A percentile compares a stretch with the other conserved stretches of the same genome.
Conservation (phyloP, 2,797 vertebrate genomes). For the Vireo griseus region DNA sequence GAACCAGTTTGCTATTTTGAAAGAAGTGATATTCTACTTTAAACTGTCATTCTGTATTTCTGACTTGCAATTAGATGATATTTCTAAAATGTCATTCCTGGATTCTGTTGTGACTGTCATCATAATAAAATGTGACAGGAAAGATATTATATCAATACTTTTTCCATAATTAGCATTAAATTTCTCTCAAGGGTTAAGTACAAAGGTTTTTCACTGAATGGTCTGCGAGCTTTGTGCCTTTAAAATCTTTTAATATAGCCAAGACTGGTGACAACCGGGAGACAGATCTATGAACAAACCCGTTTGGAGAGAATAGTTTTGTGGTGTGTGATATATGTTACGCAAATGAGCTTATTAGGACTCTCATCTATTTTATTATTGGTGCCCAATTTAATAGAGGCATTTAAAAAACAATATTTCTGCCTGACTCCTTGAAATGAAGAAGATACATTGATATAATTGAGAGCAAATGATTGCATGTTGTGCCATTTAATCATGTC, state of each 20-base stretch:
- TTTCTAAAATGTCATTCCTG: conserved; percentile 75
- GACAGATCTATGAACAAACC: conserved; percentile 78
- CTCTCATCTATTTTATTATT: conserved; percentile 84
- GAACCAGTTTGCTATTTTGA: conserved; percentile 64
- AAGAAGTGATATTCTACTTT: conserved; percentile 72
- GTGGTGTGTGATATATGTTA: conserved; percentile 77
- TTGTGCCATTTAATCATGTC: conserved; percentile 83
- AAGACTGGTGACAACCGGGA: conserved; percentile 77
- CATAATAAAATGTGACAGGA: conserved; percentile 88
- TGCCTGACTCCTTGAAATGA: conserved; percentile 78
- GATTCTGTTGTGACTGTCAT: conserved; percentile 72
- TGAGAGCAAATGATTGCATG: conserved; percentile 84
- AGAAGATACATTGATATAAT: conserved; percentile 85
- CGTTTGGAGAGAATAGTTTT: conserved; percentile 73
- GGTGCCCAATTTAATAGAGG: conserved; percentile 81
- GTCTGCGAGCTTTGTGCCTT: conserved; percentile 73
- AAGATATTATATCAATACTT: conserved; percentile 90
- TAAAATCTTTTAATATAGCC: conserved; percentile 77
- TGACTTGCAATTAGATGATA: conserved; percentile 75
- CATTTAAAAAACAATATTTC: conserved; percentile 87
- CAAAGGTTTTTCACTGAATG: conserved; percentile 71
- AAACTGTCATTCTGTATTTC: conserved; percentile 76
- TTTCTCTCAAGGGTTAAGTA: conserved; percentile 84
- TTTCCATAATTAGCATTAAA: conserved; percentile 90
- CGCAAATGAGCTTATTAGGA: conserved; percentile 81